Evolutionary conservation across 2,888 invertebrate species (phyloP), one percentile per base, ranked within the genome.

Genomic region (Pheosia tremula): DNA sequence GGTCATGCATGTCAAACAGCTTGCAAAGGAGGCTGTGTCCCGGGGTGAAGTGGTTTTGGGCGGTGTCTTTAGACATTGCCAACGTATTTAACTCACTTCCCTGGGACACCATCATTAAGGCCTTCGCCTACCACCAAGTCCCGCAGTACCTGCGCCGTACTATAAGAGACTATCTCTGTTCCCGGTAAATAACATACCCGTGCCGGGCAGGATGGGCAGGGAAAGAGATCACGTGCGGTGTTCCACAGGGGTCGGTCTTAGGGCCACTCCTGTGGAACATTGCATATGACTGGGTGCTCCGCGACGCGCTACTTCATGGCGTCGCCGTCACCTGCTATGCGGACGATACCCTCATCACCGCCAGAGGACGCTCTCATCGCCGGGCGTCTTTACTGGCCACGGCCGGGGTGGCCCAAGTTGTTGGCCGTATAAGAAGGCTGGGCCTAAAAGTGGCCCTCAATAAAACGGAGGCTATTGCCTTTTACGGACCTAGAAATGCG

Each of bases 341-440:
- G 24, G 24, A 24, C 24, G 24, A 24, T 24, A 24, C 24, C 24
- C 24, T 24, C 24, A 24, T 24, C 24, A 24, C 24, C 24, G 24
- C 24, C 24, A 24, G 24, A 24, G 24, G 24, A 45, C 8, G 8
- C 9, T 45, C 45, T 45, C 8, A 11, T 45, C 8, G 45, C 8
- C 45, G 11, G 8, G 11, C 9, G 45, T 45, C 45, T 45, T 10
- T 11, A 45, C 11, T 45, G 11, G 45, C 45, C 11, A 45, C 11
- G 45, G 45, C 45, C 45, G 45, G 8, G 45, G 8, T 11, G 24
- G n/a, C 49, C 49, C 9, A 9, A 49, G 50, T 36, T n/a, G 50
- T 36, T 4, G 50, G 13, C 5, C 24, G 66, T 61, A 63, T 63
- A 59, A 59, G 59, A 60, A 57, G 57, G 59, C 59, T 61, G 60